Conservation (phyloP, 2,888 invertebrate species). For the Dione vanillae region DNA sequence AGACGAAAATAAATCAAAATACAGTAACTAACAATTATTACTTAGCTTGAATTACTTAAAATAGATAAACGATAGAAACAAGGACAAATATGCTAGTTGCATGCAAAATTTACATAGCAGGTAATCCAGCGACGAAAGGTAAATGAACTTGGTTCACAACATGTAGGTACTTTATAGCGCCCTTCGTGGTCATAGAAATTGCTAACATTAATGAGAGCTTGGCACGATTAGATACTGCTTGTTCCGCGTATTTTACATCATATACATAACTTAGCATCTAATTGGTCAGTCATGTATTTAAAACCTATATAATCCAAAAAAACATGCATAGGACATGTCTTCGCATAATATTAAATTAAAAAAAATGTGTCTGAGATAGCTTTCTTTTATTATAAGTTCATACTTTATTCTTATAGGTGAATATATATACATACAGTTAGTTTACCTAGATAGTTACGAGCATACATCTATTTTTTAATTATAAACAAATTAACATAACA, state of each 20-base stretch:
- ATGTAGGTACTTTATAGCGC: slow-evolving; percentile 24
- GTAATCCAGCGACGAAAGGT: slow-evolving; percentile 20
- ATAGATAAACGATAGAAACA: neutral
- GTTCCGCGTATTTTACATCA: slow-evolving; percentile 40
- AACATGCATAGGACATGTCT: no score
- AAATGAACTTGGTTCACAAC: slow-evolving; percentile 28
- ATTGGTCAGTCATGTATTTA: no score
- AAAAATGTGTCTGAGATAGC: no score
- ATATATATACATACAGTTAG: no score
- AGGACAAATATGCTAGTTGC: neutral
- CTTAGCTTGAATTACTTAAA: neutral
- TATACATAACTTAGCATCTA: neutral
- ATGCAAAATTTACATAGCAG: slow-evolving; percentile 7
- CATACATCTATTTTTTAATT: no score
- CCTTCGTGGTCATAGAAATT: slow-evolving; percentile 34
- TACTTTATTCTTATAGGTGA: no score
- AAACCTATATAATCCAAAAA: no score
- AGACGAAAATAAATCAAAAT: no score
- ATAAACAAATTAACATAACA: no score
- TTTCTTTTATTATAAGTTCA: no score
- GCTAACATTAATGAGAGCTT: slow-evolving; percentile 32
- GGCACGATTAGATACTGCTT: slow-evolving; percentile 35
- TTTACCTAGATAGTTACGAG: no score
- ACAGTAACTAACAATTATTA: neutral
- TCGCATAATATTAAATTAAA: no score